phyloP scores from a whole-genome alignment of 2,888 invertebrate genomes.

The Drosophila mercatorum region DNA sequence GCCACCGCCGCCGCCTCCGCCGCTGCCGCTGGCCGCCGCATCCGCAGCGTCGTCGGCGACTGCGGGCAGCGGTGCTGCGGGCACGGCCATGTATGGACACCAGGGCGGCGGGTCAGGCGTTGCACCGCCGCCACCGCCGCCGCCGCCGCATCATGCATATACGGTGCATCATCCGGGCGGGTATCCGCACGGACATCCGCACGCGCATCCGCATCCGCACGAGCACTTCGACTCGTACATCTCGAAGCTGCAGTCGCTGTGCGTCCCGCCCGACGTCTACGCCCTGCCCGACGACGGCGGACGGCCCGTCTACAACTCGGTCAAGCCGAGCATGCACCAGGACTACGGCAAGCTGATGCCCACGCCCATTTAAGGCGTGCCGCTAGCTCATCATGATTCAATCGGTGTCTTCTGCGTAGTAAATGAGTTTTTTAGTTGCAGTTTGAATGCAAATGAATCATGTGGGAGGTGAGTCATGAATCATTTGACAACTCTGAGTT shows the following conservation, averaged over 20 bases:
- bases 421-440: neutral
- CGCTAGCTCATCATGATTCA: neutral
- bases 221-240: constrained; percentile 97
- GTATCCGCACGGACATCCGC: constrained; percentile 79
- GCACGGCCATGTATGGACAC: constrained; percentile 54
- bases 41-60: constrained; percentile 3
- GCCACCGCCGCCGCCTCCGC: constrained; percentile 59
- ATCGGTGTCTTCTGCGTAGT: neutral
- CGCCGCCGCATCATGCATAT: constrained; percentile 80
- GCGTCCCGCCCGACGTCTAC: constrained; percentile 91
- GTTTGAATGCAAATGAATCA: neutral
- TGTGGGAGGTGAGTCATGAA: neutral
- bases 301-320: constrained; percentile 94
- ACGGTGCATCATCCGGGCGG: constrained; percentile 81
- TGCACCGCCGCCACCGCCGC: constrained; percentile 70
- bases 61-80: neutral
- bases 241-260: constrained; percentile 95
- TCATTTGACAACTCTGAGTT: too few relatives aligned
- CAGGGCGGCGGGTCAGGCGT: constrained; percentile 34
- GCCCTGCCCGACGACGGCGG: constrained; percentile 92
- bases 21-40: constrained; percentile 33
- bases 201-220: constrained; percentile 89
- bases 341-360: constrained; percentile 94
- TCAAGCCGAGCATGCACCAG: constrained; percentile 93
- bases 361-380: constrained; percentile 90